Conservation (phyloP, 2,888 invertebrate species). For the Hirtodrosophila confusa region DNA sequence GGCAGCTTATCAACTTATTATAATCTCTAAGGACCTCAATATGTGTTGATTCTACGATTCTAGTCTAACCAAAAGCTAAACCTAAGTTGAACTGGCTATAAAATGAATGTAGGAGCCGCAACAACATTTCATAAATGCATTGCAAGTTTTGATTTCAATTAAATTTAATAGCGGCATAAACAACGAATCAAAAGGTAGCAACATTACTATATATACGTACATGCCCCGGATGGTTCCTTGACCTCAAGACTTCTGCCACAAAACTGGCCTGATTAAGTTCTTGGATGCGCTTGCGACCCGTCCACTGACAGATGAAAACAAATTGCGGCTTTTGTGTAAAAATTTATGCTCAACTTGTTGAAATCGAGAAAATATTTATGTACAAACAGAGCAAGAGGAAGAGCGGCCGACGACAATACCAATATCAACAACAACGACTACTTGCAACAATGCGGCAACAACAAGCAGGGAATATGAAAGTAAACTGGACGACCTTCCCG, state of each 20-base stretch:
- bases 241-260: constrained; percentile 44
- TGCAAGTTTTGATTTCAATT: constrained; percentile 76
- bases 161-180: constrained; percentile 77
- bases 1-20: too few relatives aligned
- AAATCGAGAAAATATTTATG: constrained; percentile 77
- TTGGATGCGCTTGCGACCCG: constrained; percentile 40
- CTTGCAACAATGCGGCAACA: constrained; percentile 4
- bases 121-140: constrained; percentile 38
- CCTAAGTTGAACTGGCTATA: neutral
- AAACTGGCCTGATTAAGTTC: constrained; percentile 73
- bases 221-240: constrained; percentile 64
- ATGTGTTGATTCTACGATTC: too few relatives aligned
- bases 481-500: constrained; percentile 83
- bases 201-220: constrained; percentile 23
- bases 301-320: constrained; percentile 73
- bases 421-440: neutral
- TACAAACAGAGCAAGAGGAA: constrained; percentile 43
- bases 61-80: too few relatives aligned
- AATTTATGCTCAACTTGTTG: constrained; percentile 81
- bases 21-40: too few relatives aligned
- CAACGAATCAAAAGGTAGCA: constrained; percentile 50
- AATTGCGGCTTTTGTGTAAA: constrained; percentile 77
- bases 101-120: neutral
- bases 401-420: constrained; percentile 8
- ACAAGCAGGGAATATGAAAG: constrained; percentile 78